phyloP scores from a whole-genome alignment of 1,140 invertebrate species.

The Zaprionus ghesquierei region DNA sequence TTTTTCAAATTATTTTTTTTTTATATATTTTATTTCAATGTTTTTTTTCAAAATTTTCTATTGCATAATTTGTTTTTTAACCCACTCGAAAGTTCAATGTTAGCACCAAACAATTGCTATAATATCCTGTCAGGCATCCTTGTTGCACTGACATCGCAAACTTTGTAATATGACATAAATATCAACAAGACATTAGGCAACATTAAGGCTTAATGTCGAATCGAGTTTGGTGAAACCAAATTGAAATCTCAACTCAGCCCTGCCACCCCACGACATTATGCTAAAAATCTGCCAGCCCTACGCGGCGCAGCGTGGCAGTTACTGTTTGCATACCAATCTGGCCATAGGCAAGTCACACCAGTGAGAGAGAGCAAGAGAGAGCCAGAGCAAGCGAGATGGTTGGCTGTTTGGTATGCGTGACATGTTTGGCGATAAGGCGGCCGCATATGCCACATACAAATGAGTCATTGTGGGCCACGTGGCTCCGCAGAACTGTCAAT shows the following conservation, averaged over 20 bases:
- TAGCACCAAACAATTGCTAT: no score
- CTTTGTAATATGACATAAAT: not conserved
- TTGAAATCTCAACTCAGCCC: slow-evolving; percentile 61
- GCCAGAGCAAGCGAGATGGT: slow-evolving; percentile 10
- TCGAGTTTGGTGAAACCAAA: slow-evolving; percentile 26
- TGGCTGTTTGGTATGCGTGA: slow-evolving; percentile 67
- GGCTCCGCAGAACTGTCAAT: slow-evolving; percentile 44
- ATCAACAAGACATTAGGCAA: slow-evolving; percentile 2
- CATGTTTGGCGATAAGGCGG: slow-evolving; percentile 58
- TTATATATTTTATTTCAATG: no score
- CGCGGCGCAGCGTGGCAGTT: not conserved
- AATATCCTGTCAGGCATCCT: no score
- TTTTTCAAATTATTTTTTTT: no score
- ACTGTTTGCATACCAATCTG: slow-evolving; percentile 76
- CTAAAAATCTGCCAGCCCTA: slow-evolving; percentile 3
- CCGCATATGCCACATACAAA: slow-evolving; percentile 70
- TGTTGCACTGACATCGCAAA: not conserved
- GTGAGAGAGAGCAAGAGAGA: not conserved
- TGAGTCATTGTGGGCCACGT: slow-evolving; percentile 70
- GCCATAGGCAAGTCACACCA: slow-evolving; percentile 40
- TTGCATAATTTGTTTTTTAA: no score
- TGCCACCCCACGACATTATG: slow-evolving; percentile 35
- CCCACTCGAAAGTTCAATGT: no score
- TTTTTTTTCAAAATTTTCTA: no score
- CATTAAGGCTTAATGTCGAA: slow-evolving; percentile 3